Base-by-base conservation (phyloP, 2,113 vertebrate species). In the Gobiocypris rarus region DNA sequence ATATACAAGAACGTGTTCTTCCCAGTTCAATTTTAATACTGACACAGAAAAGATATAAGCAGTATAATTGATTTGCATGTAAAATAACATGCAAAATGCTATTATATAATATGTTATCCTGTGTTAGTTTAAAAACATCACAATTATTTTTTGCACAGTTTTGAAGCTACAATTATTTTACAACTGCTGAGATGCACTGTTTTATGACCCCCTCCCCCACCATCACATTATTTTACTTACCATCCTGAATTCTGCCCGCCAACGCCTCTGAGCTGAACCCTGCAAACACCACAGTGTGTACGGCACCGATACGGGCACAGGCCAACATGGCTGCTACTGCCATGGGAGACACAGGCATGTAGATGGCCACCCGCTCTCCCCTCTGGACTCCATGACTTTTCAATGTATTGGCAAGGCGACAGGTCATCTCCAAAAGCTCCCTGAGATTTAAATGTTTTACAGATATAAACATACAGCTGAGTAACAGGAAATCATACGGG, bases 271-370 rank as follows among this genome's bases (percentile, higher is more conserved):
- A 94, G 71, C 97, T 97, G 93, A 98, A 98, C 43, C 97, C 97
- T 14, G 97, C 97, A 17, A 98, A 98, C 86, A 98, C 88, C 34
- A 98, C 96, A 0, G 93, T 96, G 89, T 98, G 97, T 43, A 97
- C 78, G 0, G 96, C 97, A 11, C 97, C 97, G 0, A 98, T 96
- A 81, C 97, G 94, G 59, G 96, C 94, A 2, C 97, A 98, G 3
- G 97, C 97, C 91, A 98, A 90, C 97, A 98, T 97, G 83, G 96
- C 93, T 0, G 96, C 94, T 91, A 98, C 96, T 0, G 95, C 95
- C 75, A 96, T 4, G 0, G 97, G 97, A 0, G 95, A 97, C 65
- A 95, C 94, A 0, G 97, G 93, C 96, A 98, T 96, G 77, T 98
- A 98, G 85, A 98, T 94, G 86, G 96, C 96, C 89, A 98, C 96